Evolutionary conservation across 1,140 invertebrate species (phyloP).

Genomic region (Drosophila fuyamai): DNA sequence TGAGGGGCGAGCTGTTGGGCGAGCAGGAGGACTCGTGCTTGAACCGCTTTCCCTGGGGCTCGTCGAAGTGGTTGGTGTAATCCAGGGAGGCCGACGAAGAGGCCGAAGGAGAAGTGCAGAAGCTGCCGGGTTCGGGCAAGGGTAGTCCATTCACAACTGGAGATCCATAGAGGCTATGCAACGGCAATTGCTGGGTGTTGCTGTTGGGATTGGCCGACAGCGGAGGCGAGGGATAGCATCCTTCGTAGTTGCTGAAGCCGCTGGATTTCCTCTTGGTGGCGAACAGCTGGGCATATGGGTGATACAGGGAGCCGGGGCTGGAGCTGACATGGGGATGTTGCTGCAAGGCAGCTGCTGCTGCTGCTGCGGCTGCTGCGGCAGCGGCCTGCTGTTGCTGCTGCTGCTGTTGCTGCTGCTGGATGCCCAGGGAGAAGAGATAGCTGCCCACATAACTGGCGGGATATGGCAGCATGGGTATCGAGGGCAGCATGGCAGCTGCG

Average conservation of each 20-base stretch:
- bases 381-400: conserved; percentile 50
- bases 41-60: conserved; percentile 66
- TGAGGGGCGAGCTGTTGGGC: conserved; percentile 70
- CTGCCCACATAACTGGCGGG: conserved; percentile 87
- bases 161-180: conserved; percentile 51
- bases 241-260: conserved; percentile 57
- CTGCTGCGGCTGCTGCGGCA: conserved; percentile 67
- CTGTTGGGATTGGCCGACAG: conserved; percentile 64
- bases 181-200: conserved; percentile 38
- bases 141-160: conserved; percentile 32
- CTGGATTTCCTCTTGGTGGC: conserved; percentile 65
- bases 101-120: conserved; percentile 77
- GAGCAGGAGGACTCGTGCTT: conserved; percentile 78
- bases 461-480: conserved; percentile 86
- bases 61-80: conserved; percentile 53
- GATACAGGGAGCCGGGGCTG: conserved; percentile 56
- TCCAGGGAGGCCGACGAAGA: conserved; percentile 73
- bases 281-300: conserved; percentile 75
- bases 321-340: conserved; percentile 51
- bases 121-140: conserved; percentile 60
- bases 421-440: conserved; percentile 87
- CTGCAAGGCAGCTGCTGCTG: conserved; percentile 39
- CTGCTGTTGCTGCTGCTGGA: conserved; percentile 87
- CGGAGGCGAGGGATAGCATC: conserved; percentile 84
- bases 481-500: conserved; percentile 84